Conservation (phyloP, 35 echinoderm and acorn worm species). For the Lytechinus pictus region DNA sequence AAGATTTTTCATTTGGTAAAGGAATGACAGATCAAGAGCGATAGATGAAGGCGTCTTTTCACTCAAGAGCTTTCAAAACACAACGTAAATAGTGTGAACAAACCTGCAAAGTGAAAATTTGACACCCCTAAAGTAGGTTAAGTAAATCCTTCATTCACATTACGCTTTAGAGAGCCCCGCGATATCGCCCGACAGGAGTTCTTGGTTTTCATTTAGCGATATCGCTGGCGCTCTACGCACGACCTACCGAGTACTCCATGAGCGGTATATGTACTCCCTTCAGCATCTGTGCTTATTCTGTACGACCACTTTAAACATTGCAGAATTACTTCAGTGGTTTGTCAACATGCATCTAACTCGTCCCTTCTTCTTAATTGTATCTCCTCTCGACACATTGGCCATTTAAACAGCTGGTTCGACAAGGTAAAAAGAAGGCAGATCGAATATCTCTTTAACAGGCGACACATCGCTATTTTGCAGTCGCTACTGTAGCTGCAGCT, state of each 20-base stretch:
- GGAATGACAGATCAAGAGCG: background rate
- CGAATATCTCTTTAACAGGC: slow-evolving; percentile 41
- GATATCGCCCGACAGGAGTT: background rate
- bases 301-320: slow-evolving; percentile 29
- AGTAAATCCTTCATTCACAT: slow-evolving; percentile 42
- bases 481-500: background rate
- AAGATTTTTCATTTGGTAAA: background rate
- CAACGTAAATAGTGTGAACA: slow-evolving; percentile 41
- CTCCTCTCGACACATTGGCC: slow-evolving; percentile 33
- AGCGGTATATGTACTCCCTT: background rate
- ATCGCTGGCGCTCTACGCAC: background rate
- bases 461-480: background rate
- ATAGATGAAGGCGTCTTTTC: background rate
- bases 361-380: slow-evolving; percentile 37
- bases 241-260: slow-evolving; percentile 17
- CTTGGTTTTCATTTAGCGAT: slow-evolving; percentile 3
- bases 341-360: slow-evolving; percentile 28
- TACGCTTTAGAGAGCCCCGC: slow-evolving; percentile 11
- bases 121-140: slow-evolving; percentile 41
- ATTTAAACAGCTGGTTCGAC: slow-evolving; percentile 47
- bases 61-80: background rate
- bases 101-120: slow-evolving; percentile 41
- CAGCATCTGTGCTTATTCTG: slow-evolving; percentile 46
- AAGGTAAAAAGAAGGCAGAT: slow-evolving; percentile 39
- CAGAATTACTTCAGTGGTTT: slow-evolving; percentile 43